These are phyloP conservation scores for Scomber colias DNA, from an alignment of 2,113 vertebrate species.

Conservation along the genomic window DNA sequence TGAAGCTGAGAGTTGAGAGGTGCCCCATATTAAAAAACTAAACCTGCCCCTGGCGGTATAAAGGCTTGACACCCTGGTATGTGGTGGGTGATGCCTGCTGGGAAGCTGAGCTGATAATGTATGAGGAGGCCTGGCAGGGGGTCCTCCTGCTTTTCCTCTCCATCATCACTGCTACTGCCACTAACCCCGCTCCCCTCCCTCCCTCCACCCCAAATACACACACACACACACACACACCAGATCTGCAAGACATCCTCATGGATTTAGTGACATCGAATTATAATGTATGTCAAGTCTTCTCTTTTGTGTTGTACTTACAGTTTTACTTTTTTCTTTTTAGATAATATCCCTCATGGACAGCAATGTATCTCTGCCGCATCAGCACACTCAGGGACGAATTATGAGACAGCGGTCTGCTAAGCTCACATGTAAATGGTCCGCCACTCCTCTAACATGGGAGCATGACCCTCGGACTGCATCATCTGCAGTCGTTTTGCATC, in stretches of 20 bases:
- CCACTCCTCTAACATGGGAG: background rate
- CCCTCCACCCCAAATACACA: background rate
- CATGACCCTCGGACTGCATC: background rate
- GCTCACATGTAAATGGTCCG: too few species aligned
- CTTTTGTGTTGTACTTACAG: background rate
- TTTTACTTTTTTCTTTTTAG: background rate
- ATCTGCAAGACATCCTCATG: constrained; percentile 16
- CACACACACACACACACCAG: constrained; percentile 19
- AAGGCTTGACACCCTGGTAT: constrained; percentile 56
- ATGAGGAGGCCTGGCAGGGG: constrained; percentile 71
- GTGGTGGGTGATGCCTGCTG: constrained; percentile 64
- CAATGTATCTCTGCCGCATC: background rate
- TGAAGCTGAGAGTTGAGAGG: constrained; percentile 26
- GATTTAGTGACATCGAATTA: constrained; percentile 17
- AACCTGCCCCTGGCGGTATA: constrained; percentile 50
- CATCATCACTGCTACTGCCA: constrained; percentile 27
- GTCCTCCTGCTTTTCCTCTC: constrained; percentile 70
- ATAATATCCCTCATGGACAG: background rate
- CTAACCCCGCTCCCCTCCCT: too few species aligned
- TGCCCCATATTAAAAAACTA: constrained; percentile 42
- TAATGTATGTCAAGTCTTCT: background rate
- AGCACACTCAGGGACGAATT: background rate
- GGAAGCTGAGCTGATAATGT: constrained; percentile 69
- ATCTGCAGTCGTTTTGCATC: too few species aligned
- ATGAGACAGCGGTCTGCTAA: background rate